Conservation (phyloP, 1,140 invertebrate species). For the Drosophila murphyi region DNA sequence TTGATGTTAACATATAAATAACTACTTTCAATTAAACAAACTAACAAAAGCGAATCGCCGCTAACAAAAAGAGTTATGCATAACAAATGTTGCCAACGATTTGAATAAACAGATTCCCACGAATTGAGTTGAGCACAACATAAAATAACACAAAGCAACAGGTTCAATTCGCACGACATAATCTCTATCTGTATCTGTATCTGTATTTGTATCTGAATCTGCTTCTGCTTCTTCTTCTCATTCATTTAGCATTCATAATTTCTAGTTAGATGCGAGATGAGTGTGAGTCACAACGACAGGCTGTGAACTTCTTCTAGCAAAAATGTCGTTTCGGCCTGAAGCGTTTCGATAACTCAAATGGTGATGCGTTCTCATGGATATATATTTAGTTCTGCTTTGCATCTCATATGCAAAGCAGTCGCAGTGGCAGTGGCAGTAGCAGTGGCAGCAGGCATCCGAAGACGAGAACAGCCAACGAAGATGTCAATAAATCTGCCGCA, state of each 20-base stretch:
- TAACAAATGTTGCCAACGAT: conserved; percentile 55
- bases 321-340: conserved; percentile 23
- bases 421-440: conserved; percentile 1
- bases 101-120: conserved; percentile 80
- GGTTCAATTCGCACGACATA: conserved; percentile 65
- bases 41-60: conserved; percentile 47
- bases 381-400: conserved; percentile 41
- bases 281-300: conserved; percentile 55
- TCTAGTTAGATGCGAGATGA: conserved; percentile 56
- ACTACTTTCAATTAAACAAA: conserved; percentile 71
- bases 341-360: conserved; percentile 76
- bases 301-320: conserved; percentile 26
- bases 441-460: conserved; percentile 6
- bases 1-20: conserved; percentile 76
- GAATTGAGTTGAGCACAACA: conserved; percentile 27
- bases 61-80: conserved; percentile 70
- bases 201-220: too few species aligned
- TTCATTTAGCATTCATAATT: conserved; percentile 74
- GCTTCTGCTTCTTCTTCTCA: too few species aligned
- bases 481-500: conserved; percentile 81
- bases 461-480: conserved; percentile 61
- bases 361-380: conserved; percentile 51
- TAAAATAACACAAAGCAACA: conserved; percentile 2
- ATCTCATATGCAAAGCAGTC: conserved; percentile 79
- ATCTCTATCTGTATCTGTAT: neutral